Evolutionary conservation across 2,113 vertebrate species (phyloP), one percentile per base, ranked within the genome.

Genomic region (Peromyscus polionotus): DNA sequence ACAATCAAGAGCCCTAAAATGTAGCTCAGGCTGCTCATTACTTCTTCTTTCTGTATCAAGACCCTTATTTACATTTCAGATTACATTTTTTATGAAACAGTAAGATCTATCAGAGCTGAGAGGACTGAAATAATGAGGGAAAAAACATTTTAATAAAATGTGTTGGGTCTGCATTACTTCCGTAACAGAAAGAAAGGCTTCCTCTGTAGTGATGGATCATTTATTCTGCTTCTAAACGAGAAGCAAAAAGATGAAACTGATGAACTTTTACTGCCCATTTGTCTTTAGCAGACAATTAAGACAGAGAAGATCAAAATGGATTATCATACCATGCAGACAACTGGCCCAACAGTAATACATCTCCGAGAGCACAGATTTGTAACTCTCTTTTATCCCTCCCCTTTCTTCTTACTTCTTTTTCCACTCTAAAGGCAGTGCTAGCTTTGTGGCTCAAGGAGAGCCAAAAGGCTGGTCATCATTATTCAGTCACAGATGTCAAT

Each of bases 61-160:
- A 98, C 97, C 98, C 98, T 98, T 99, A 99, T 99, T 99, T 99
- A 99, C 99, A 99, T 99, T 99, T 99, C 99, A 99, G 99, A 99
- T 99, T 99, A 99, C 99, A 99, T 99, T 98, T 99, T 99, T 99
- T 98, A 99, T 98, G 97, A 99, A 99, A 99, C 98, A 98, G 98
- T 98, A 97, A 99, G 99, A 99, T 99, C 99, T 99, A 99, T 99
- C 98, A 97, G 98, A 99, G 98, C 98, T 98, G 98, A 98, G 98
- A 99, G 98, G 98, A 98, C 98, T 98, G 98, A 99, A 99, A 99
- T 99, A 99, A 99, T 99, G 99, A 99, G 99, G 98, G 98, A 98
- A 99, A 99, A 99, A 99, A 98, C 99, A 99, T 99, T 99, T 98
- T 98, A 98, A 99, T 99, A 99, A 98, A 99, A 99, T 20, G 98